Evolutionary conservation across 2,797 vertebrate species (phyloP).

Genomic region (Malacoraja senta): DNA sequence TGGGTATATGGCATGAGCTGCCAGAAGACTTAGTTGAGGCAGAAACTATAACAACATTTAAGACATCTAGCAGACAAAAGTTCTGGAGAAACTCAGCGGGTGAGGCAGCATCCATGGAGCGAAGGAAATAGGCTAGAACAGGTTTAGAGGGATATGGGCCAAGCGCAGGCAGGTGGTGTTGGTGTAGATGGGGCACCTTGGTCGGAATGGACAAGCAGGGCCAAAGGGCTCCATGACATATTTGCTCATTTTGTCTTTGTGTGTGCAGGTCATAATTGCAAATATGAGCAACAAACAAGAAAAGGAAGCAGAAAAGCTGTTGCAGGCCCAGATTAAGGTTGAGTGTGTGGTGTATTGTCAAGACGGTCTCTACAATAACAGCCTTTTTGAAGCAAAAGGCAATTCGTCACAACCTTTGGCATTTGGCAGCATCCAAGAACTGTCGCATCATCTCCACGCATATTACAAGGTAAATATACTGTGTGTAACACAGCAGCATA

Average conservation of each 20-base stretch:
- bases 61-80: too few species aligned
- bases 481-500: not conserved
- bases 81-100: too few species aligned
- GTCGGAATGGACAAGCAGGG: too few species aligned
- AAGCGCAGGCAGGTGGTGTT: too few species aligned
- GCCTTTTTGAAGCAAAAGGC: slow-evolving; percentile 42
- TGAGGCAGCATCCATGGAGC: too few species aligned
- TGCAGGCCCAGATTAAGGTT: slow-evolving; percentile 75
- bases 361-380: slow-evolving; percentile 58
- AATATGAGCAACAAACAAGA: slow-evolving; percentile 58
- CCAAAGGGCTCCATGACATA: too few species aligned
- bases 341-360: slow-evolving; percentile 77
- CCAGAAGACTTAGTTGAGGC: too few species aligned
- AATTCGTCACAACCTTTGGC: rapidly evolving
- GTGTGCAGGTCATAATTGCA: slow-evolving; percentile 63
- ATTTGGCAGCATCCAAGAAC: slow-evolving; percentile 51
- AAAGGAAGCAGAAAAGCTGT: slow-evolving; percentile 50
- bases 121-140: too few species aligned
- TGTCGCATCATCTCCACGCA: slow-evolving; percentile 61
- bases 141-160: too few species aligned
- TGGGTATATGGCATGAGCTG: too few species aligned
- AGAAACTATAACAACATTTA: too few species aligned
- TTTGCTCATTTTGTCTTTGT: slow-evolving; percentile 26
- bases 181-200: too few species aligned
- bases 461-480: slow-evolving; percentile 64